These are phyloP conservation scores for Drosophila orosa DNA, from an alignment of 1,140 invertebrate species.

Conservation along the genomic window DNA sequence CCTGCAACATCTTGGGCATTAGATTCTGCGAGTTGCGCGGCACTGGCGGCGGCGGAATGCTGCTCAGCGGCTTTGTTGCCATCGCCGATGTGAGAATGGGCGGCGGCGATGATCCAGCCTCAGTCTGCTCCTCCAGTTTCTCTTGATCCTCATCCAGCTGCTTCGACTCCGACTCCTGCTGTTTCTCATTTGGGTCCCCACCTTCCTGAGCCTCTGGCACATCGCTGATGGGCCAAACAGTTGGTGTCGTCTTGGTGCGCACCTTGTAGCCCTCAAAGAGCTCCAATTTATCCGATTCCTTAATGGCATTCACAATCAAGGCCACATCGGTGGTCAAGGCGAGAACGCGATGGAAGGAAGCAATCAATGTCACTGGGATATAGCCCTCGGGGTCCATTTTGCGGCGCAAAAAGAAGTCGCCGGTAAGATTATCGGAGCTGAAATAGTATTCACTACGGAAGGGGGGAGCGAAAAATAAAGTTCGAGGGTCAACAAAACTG, in stretches of 20 bases:
- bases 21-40: slow-evolving; percentile 85
- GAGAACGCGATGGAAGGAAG: slow-evolving; percentile 97
- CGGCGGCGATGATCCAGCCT: slow-evolving; percentile 58
- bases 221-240: slow-evolving; percentile 93
- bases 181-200: slow-evolving; percentile 13
- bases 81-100: slow-evolving; percentile 84
- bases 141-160: slow-evolving; percentile 5
- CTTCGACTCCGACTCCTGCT: slow-evolving; percentile 14
- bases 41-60: slow-evolving; percentile 88
- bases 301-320: slow-evolving; percentile 92
- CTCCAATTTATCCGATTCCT: slow-evolving; percentile 93
- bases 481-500: not conserved
- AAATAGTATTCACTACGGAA: slow-evolving; percentile 99
- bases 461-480: slow-evolving; percentile 35
- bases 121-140: slow-evolving; percentile 51
- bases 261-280: slow-evolving; percentile 92
- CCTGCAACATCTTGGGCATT: slow-evolving; percentile 69
- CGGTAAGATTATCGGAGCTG: slow-evolving; percentile 97
- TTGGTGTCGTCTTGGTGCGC: slow-evolving; percentile 91
- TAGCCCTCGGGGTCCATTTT: slow-evolving; percentile 98
- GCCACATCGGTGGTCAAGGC: slow-evolving; percentile 93
- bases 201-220: slow-evolving; percentile 52
- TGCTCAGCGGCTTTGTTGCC: slow-evolving; percentile 86
- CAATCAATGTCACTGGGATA: slow-evolving; percentile 96
- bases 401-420: slow-evolving; percentile 97